Base-by-base conservation (phyloP, 2,113 vertebrate genomes). In the Phoxinus phoxinus region DNA sequence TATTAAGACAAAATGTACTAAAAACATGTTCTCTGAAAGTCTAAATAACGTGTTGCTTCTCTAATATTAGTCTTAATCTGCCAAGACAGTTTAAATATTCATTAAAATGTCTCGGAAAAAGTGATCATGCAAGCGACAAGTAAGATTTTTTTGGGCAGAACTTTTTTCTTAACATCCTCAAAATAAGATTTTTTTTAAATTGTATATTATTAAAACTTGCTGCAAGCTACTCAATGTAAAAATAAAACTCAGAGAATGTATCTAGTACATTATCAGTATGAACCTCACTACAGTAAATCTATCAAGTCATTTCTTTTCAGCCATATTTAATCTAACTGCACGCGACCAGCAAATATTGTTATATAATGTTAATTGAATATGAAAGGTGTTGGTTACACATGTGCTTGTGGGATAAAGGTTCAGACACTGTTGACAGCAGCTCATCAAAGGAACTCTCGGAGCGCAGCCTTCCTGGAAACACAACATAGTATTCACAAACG, bases 341-440 rank as follows among this genome's bases (percentile, higher is more conserved):
- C 30, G 37, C 19, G 35, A 23, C 65, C 35, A 21, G 1, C 17
- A 35, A 21, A 69, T 69, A 69, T 37, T 69, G 37, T 37, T 37
- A 37, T 37, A 19, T 11, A 9, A 9, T 69, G 23, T 69, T 35
- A 35, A 35, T 0, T 69, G 65, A 19, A 71, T 71, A 37, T 37
- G 11, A 23, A 71, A 71, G 37, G 65, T 11, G 65, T 37, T 37
- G 17, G 65, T 69, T 23, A 21, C 32, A 37, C 63, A 32, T 65
- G 71, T 46, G 71, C 15, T 6, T 46, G 23, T 90, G 81, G 78
- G 67, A 1, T 44, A 86, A 32, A 58, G 10, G 10, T 61, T 44
- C 56, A 61, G 77, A 80, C 35, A 44, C n/a, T 35, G 53, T 88
- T 59, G 53, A 58, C 30, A 75, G 72, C 30, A 75, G 72, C 83